These are phyloP conservation scores for Pyrocephalus nanus DNA, from an alignment of 2,797 vertebrate species.

Conservation along the genomic window DNA sequence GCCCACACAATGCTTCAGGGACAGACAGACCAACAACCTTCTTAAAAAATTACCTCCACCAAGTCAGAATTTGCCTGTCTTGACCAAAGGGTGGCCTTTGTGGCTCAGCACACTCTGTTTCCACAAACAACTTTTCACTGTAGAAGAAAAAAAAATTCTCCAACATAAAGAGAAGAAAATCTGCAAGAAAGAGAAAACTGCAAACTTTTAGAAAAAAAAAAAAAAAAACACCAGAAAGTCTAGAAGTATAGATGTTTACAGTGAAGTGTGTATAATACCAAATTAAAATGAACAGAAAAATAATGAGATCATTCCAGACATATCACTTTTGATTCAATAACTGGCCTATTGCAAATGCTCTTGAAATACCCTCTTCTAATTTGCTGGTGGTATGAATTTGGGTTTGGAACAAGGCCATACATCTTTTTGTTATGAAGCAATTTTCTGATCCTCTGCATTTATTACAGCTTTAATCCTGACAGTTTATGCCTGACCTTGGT, in stretches of 20 bases:
- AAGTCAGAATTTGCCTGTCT: not conserved
- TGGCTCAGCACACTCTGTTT: not conserved
- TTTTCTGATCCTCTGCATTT: conserved; percentile 71
- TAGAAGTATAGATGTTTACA: not conserved
- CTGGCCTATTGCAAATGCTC: conserved; percentile 42
- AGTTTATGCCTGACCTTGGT: conserved; percentile 63
- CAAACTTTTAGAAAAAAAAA: not conserved
- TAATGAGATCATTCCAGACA: conserved; percentile 7
- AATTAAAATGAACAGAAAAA: conserved; percentile 22
- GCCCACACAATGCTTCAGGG: not conserved
- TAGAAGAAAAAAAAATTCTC: not conserved
- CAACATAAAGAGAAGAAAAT: not conserved
- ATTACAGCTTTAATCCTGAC: conserved; percentile 40
- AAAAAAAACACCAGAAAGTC: not conserved
- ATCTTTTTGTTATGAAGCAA: conserved; percentile 59
- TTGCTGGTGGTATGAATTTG: conserved; percentile 43
- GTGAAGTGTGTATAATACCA: not conserved
- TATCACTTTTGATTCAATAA: conserved; percentile 26
- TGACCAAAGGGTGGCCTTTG: not conserved
- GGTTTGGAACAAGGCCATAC: conserved; percentile 53
- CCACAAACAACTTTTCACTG: not conserved
- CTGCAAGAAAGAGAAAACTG: not conserved
- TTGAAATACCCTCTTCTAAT: conserved; percentile 68
- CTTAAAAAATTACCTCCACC: not conserved
- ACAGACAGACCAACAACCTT: not conserved